phyloP scores from a whole-genome alignment of 2,888 invertebrate species.

The Tolmerus cingulatus region DNA sequence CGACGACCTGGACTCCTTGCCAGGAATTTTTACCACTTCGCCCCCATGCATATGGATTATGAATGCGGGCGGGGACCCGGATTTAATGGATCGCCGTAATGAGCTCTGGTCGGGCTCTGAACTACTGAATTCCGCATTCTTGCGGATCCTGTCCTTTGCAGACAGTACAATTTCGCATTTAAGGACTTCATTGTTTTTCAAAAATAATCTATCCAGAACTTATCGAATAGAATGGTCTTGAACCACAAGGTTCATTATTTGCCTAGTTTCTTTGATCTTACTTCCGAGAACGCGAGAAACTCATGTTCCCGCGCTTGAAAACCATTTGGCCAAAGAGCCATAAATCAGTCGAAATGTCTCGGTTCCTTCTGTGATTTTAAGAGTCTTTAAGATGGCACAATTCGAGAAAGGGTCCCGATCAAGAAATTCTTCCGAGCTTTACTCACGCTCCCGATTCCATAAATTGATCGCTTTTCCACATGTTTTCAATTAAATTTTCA shows the following conservation, averaged over 20 bases:
- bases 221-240: not conserved
- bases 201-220: not conserved
- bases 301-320: not conserved
- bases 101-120: not conserved
- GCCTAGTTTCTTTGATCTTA: not conserved
- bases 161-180: not conserved
- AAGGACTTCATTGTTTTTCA: not conserved
- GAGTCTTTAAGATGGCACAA: not conserved
- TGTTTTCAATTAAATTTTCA: slow-evolving; percentile 43
- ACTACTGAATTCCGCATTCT: not conserved
- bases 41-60: slow-evolving; percentile 26
- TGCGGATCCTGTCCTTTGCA: not conserved
- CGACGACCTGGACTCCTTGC: slow-evolving; percentile 18
- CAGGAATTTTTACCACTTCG: slow-evolving; percentile 29
- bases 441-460: slow-evolving; percentile 3
- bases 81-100: slow-evolving; percentile 8
- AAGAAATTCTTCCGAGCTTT: not conserved
- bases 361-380: slow-evolving; percentile 3
- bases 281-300: not conserved
- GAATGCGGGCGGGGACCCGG: not conserved
- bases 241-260: not conserved
- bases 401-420: not conserved
- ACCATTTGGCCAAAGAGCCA: not conserved
- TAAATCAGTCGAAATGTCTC: not conserved
- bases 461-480: slow-evolving; percentile 25